Evolutionary conservation across 1,140 invertebrate genomes (phyloP), one percentile per base, ranked within the genome.

Genomic region (Arctopsyche grandis): DNA sequence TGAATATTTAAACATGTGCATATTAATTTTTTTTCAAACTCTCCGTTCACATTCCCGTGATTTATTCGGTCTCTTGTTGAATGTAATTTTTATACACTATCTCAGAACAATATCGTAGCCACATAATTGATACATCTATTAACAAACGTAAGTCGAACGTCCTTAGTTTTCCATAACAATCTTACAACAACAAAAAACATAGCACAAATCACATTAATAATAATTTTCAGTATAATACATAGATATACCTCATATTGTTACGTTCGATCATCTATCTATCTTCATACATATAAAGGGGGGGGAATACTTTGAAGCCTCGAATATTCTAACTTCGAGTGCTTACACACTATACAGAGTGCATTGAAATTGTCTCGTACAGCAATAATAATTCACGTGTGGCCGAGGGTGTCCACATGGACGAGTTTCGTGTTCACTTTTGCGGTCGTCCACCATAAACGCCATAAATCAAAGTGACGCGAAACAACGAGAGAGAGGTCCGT

Each of bases 381-480:
- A 69, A 69, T 69, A 52, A 52, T 52, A 52, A 52, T 52, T 52
- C 48, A 52, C 48, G 48, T 52, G 48, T 52, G 16, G 48, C 10
- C 10, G 48, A 52, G 48, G 48, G 48, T 52, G 48, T 52, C 75
- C 69, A 43, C 26, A 24, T 77, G n/a, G 26, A 21, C 29, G 21
- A 12, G 14, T 60, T 74, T 70, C 48, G 48, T 52, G 71, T 56
- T 71, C 69, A 74, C 56, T 80, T 78, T 78, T 78, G 79, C 76
- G 70, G 79, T 75, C 70, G 77, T 69, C 71, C 69, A 77, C 76
- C 76, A 46, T 77, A 81, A 81, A 22, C 43, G 60, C 70, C 9
- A 78, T 81, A 81, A 81, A 81, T 81, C 79, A 81, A 75, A 56
- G 76, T 81, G 79, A 81, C 79, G 73, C 71, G 52, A 44, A 73